Conservation (phyloP, 2,888 invertebrate species). For the Ophioninae sp. region DNA sequence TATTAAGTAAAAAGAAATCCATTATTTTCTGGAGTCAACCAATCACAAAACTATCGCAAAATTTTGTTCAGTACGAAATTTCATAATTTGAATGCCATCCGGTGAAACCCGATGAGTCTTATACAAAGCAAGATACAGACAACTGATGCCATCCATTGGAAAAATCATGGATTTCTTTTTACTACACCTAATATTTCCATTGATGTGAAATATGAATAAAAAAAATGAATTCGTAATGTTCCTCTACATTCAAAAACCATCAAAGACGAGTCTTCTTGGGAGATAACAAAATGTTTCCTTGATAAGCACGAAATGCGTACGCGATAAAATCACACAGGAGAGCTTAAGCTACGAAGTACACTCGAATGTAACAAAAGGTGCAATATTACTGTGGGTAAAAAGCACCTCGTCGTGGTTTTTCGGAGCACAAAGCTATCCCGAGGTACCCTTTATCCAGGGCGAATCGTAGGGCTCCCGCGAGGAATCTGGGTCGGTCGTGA, state of each 20-base stretch:
- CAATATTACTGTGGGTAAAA: constrained; percentile 49
- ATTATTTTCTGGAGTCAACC: too few relatives aligned
- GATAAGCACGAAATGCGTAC: neutral
- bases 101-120: too few relatives aligned
- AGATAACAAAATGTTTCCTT: neutral
- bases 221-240: neutral
- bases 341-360: constrained; percentile 18
- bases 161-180: neutral
- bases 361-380: constrained; percentile 23
- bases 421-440: constrained; percentile 57
- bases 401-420: constrained; percentile 50
- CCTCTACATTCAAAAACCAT: neutral
- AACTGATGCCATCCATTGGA: neutral
- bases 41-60: too few relatives aligned
- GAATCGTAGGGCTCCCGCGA: constrained; percentile 53
- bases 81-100: too few relatives aligned
- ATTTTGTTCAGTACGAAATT: too few relatives aligned
- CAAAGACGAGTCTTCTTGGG: neutral
- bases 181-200: neutral
- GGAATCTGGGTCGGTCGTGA: constrained; percentile 64
- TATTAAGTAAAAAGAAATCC: too few relatives aligned
- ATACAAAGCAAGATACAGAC: too few relatives aligned
- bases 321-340: constrained; percentile 3
- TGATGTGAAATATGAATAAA: neutral
- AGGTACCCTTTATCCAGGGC: constrained; percentile 57